Evolutionary conservation across 1,140 invertebrate genomes (phyloP).

Genomic region (Conus ventricosus): DNA sequence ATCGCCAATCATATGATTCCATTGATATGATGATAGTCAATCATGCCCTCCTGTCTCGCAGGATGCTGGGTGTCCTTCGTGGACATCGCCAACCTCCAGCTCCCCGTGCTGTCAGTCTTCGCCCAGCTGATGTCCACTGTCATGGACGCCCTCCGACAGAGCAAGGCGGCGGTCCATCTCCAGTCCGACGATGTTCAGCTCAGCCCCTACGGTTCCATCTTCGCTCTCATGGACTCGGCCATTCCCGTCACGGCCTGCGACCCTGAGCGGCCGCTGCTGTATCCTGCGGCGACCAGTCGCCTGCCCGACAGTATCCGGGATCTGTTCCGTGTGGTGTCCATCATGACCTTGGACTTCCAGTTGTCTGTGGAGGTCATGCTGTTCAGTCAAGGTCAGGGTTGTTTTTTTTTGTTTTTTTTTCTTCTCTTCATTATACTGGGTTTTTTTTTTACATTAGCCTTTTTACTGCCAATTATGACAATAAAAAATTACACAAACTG

Average conservation of each 20-base stretch:
- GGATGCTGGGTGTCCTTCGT: conserved; percentile 73
- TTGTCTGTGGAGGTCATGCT: conserved; percentile 68
- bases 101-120: conserved; percentile 67
- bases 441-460: neutral
- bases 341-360: conserved; percentile 66
- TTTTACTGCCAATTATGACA: too few relatives aligned
- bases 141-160: conserved; percentile 60
- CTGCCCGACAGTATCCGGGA: conserved; percentile 65
- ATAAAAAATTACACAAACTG: too few relatives aligned
- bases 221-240: conserved; percentile 45
- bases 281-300: conserved; percentile 60
- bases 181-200: conserved; percentile 67
- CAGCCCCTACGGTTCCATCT: conserved; percentile 50
- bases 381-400: conserved; percentile 66
- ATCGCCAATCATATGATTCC: too few relatives aligned
- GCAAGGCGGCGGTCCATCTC: conserved; percentile 63
- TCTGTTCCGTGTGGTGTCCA: conserved; percentile 68
- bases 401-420: neutral
- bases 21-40: neutral
- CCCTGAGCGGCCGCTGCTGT: conserved; percentile 66
- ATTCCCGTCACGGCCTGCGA: conserved; percentile 56
- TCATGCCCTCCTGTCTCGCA: conserved; percentile 21
- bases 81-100: conserved; percentile 60
- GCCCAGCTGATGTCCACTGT: conserved; percentile 68
- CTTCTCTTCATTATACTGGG: neutral